Evolutionary conservation across 2,797 vertebrate species (phyloP).

Genomic region (Clarias laeviceps): DNA sequence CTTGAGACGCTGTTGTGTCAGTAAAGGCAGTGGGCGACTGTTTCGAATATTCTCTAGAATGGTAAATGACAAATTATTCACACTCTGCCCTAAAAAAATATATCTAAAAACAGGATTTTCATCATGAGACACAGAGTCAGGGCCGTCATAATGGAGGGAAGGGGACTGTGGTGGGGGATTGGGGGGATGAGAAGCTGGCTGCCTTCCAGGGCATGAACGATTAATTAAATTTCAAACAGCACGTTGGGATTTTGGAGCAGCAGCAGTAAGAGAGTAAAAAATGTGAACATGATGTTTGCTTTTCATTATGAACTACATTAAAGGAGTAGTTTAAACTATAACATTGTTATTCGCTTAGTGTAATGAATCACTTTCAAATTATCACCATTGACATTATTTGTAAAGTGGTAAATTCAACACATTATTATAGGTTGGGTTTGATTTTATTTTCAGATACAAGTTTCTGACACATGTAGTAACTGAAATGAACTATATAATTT

Average conservation of each 20-base stretch:
- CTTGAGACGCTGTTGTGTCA: slow-evolving; percentile 35
- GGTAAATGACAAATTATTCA: slow-evolving; percentile 56
- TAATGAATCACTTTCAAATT: background rate
- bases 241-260: slow-evolving; percentile 38
- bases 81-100: slow-evolving; percentile 35
- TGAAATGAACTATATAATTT: background rate
- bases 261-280: slow-evolving; percentile 8
- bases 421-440: background rate
- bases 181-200: slow-evolving; percentile 43
- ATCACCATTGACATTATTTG: background rate
- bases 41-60: slow-evolving; percentile 22
- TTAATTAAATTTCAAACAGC: slow-evolving; percentile 58
- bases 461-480: background rate
- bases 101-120: slow-evolving; percentile 54
- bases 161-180: too few relatives aligned
- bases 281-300: slow-evolving; percentile 21
- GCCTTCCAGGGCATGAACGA: slow-evolving; percentile 40
- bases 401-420: background rate
- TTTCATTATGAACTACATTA: background rate
- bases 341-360: too few relatives aligned
- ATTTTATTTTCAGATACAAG: background rate
- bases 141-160: slow-evolving; percentile 12
- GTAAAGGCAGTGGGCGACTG: slow-evolving; percentile 35
- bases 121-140: slow-evolving; percentile 52
- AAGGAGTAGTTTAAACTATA: background rate